A percentile compares a stretch with the other conserved stretches of the same genome.
Conservation (phyloP, 1,140 invertebrate species). For the Rhynchophorus ferrugineus region DNA sequence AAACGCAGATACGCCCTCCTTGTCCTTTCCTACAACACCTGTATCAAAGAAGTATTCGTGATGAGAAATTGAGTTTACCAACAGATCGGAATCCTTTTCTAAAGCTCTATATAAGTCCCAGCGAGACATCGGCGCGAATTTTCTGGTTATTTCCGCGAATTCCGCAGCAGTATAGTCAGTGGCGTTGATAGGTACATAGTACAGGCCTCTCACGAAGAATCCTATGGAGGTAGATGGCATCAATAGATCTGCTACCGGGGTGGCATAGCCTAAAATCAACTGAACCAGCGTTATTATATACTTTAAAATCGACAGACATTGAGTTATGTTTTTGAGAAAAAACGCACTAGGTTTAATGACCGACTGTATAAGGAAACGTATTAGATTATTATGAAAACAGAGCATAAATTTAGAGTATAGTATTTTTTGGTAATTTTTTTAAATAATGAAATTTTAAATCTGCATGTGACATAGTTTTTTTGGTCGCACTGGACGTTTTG, state of each 20-base stretch:
- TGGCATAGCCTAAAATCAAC: constrained; percentile 15
- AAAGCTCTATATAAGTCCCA: constrained; percentile 9
- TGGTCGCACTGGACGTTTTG: no score
- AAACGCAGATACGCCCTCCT: constrained; percentile 44
- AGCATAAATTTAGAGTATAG: no score
- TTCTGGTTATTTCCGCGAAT: constrained; percentile 3
- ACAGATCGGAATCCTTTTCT: constrained; percentile 14
- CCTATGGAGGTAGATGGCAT: constrained; percentile 6
- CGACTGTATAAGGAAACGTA: no score
- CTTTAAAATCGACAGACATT: no score
- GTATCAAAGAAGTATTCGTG: not conserved
- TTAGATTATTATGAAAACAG: no score
- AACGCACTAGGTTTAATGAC: no score
- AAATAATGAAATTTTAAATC: no score
- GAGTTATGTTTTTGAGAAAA: no score
- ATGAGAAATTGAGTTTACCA: no score
- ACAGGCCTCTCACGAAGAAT: constrained; percentile 11
- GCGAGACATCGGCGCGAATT: constrained; percentile 1
- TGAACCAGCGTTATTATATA: constrained; percentile 2
- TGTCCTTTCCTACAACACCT: constrained; percentile 1
- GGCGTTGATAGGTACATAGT: constrained; percentile 6
- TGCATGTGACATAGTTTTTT: no score
- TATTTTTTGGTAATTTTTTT: no score
- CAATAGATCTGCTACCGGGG: constrained; percentile 3
- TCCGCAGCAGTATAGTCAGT: constrained; percentile 8